phyloP scores from a whole-genome alignment of 2,113 vertebrate species.

The Tringa solitaria region DNA sequence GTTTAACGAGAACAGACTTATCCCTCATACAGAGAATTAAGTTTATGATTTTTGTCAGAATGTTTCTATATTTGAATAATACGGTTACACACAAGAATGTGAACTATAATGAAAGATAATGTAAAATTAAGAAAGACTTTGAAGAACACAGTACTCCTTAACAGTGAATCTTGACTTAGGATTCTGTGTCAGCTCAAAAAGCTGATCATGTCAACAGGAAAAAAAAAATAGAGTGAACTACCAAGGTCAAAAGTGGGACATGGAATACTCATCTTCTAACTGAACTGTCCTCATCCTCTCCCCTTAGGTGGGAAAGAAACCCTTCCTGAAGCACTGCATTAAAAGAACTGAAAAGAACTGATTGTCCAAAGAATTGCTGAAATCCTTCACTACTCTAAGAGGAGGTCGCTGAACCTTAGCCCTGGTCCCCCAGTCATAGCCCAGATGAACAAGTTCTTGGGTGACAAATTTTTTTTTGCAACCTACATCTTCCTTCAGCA shows the following conservation, averaged over 20 bases:
- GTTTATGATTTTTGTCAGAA: background rate
- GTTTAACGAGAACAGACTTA: slow-evolving; percentile 16
- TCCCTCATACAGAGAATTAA: background rate
- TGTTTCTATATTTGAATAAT: background rate
- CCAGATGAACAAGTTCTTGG: background rate
- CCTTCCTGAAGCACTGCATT: background rate
- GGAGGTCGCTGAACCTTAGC: background rate
- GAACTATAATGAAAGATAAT: background rate
- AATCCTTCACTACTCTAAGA: background rate
- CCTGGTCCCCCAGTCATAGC: background rate
- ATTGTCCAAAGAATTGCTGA: background rate
- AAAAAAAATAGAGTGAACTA: background rate
- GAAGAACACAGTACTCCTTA: background rate
- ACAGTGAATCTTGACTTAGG: background rate
- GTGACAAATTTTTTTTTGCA: background rate
- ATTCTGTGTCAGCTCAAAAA: background rate
- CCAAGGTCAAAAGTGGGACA: background rate
- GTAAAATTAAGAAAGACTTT: background rate
- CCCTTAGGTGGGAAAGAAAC: background rate
- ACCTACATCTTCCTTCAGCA: background rate
- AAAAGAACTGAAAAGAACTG: background rate
- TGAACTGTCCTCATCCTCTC: background rate
- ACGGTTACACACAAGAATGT: background rate
- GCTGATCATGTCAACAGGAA: background rate
- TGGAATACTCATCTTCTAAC: background rate